Base-by-base conservation (phyloP, 2,113 vertebrate genomes). In the Struthio camelus region DNA sequence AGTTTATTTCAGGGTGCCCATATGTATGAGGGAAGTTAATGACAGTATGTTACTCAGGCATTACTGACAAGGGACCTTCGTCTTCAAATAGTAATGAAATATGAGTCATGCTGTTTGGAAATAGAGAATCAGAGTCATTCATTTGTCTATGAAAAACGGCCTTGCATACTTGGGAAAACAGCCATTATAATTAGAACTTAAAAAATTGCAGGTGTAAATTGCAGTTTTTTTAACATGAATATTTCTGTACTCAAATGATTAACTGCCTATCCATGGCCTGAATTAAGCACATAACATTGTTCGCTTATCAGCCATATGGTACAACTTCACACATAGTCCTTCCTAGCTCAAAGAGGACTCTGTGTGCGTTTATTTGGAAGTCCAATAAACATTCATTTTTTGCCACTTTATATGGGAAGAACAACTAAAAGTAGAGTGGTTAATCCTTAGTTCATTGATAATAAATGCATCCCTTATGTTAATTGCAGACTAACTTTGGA, bases 1-100 rank as follows among this genome's bases (percentile, higher is more conserved):
- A 87, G 81, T 84, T 97, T 97, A 92, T 97, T 97, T 95, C 91
- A 88, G 76, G 53, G 73, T 92, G 89, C 75, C 93, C 84, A 76
- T 97, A 88, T 95, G 71, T 62, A 75, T 66, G 66, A 87, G 76
- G 69, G 81, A 93, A 80, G 58, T 69, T 89, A 73, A 5, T 85
- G 90, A 46, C 72, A 93, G 67, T 38, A 54, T 84, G 86, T 80
- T 91, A 75, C 89, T 93, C 56, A 58, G 58, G 61, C 58, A 88
- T 94, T 79, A 62, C 90, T 96, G 70, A 76, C 83, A 87, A 46
- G 34, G 28, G 64, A 90, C 20, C 54, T 91, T 54, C 27, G 1
- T 87, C 88, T 91, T 96, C 94, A 96, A 95, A 95, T 16, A 93
- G 51, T 73, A 48, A 95, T 34, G 16, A 92, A 92, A 59, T 90